Evolutionary conservation across 1,140 invertebrate genomes (phyloP).

Genomic region (Caligus rogercresseyi): DNA sequence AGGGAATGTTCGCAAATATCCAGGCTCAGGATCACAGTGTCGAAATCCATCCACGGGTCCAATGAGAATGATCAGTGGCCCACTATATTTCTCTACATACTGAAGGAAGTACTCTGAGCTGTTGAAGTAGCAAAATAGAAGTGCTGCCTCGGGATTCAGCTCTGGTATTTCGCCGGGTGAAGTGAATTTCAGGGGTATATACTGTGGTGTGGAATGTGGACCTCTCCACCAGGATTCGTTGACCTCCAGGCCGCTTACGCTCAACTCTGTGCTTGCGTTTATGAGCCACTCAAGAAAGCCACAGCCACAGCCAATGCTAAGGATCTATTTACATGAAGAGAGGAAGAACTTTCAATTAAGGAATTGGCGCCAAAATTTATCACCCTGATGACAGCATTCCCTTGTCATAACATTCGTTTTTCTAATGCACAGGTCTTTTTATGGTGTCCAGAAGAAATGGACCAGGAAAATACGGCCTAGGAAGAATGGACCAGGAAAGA

Average conservation of each 20-base stretch:
- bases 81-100: constrained; percentile 8
- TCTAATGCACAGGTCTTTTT: no score
- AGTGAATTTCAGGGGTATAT: constrained; percentile 4
- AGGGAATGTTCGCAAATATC: neutral
- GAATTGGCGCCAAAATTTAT: no score
- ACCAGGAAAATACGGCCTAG: no score
- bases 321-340: no score
- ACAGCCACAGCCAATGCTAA: constrained; percentile 13
- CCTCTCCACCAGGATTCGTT: constrained; percentile 6
- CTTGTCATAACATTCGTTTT: no score
- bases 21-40: constrained; percentile 13
- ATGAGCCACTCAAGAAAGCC: constrained; percentile 12
- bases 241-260: constrained; percentile 1
- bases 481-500: no score
- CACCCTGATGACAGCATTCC: no score
- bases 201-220: constrained; percentile 1
- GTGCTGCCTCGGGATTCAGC: neutral
- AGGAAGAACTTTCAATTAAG: no score
- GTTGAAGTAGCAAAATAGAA: constrained; percentile 16
- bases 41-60: constrained; percentile 9
- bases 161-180: neutral
- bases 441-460: no score
- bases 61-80: neutral
- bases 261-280: neutral
- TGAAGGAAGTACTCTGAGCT: constrained; percentile 13